Percentiles rank a stretch among this genome's conserved stretches.
Evolutionary conservation across 2,888 invertebrate genomes (phyloP).

Genomic region (Polylopha cassiicola): DNA sequence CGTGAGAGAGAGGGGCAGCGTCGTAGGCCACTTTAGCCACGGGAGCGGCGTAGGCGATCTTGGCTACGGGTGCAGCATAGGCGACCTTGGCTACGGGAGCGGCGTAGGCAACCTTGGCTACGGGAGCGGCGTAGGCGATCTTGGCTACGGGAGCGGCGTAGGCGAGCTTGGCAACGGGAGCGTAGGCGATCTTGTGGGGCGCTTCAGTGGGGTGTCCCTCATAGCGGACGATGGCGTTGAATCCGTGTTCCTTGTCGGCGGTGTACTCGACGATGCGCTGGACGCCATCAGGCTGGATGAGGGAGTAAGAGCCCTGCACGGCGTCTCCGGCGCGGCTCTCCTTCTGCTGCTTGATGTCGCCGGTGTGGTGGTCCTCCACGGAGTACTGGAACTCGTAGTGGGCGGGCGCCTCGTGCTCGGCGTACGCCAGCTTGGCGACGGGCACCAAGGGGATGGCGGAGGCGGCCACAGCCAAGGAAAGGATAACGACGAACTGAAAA

Average conservation of each 20-base stretch:
- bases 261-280: constrained; percentile 67
- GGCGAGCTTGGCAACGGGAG: constrained; percentile 29
- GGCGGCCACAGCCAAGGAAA: constrained; percentile 47
- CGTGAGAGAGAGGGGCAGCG: constrained; percentile 42
- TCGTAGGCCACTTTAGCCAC: too few species aligned
- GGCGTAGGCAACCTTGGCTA: constrained; percentile 33
- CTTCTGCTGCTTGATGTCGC: constrained; percentile 68
- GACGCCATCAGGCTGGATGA: constrained; percentile 69
- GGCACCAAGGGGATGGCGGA: constrained; percentile 40
- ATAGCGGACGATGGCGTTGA: constrained; percentile 40
- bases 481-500: constrained; percentile 48
- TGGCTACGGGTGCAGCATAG: constrained; percentile 42
- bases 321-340: constrained; percentile 61
- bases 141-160: constrained; percentile 33
- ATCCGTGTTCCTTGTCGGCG: constrained; percentile 38
- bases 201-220: constrained; percentile 35
- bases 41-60: constrained; percentile 32
- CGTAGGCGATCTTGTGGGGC: constrained; percentile 27
- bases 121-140: constrained; percentile 33
- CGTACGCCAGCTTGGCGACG: constrained; percentile 36
- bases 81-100: constrained; percentile 27
- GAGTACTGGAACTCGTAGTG: constrained; percentile 64
- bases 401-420: constrained; percentile 29
- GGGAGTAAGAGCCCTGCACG: constrained; percentile 67
- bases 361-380: constrained; percentile 61